Base-by-base conservation (phyloP, 2,888 invertebrate species). In the Eueremaeus valkanovi region DNA sequence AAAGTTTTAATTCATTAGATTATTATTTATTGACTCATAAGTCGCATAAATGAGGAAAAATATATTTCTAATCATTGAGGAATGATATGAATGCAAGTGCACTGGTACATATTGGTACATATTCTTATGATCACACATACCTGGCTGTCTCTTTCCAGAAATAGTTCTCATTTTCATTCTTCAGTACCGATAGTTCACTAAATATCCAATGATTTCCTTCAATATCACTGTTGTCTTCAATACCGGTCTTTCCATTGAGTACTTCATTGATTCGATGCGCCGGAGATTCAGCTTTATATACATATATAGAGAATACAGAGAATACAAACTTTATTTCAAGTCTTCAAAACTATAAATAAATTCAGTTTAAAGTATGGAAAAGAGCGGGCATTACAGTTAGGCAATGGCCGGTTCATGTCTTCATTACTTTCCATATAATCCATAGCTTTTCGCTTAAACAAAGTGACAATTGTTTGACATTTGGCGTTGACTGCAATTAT, bases 101-200 rank as follows among this genome's bases (percentile, higher is more conserved):
- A 21, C 16, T 33, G 33, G 36, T 36, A 36, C 6, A 8, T 36
- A 36, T 36, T 36, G 5, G 11, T 36, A 36, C 36, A 36, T 8
- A 8, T 36, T 36, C 11, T 8, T 36, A 36, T 36, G 11, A 8
- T 11, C 5, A 36, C 13, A 75, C 72, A 40, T 36, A 77, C 77
- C 89, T 89, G 68, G 97, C 97, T 24, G 95, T 95, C 85, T 98
- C 97, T 84, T 94, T 92, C 98, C 98, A 98, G 85, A 97, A 94
- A 83, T 93, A 88, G 81, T 94, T 92, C 61, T 90, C 90, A 33
- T 88, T 88, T 55, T 91, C 90, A 81, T 88, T 88, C 78, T 92
- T 90, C 81, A 99, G 87, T 81, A 95, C 95, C 82, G 94, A 95
- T 94, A 99, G 95, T 87, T 99, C 97, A 75, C 95, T 95, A 86